Conservation (phyloP, 2,888 invertebrate species). For the Polydrusus cervinus region DNA sequence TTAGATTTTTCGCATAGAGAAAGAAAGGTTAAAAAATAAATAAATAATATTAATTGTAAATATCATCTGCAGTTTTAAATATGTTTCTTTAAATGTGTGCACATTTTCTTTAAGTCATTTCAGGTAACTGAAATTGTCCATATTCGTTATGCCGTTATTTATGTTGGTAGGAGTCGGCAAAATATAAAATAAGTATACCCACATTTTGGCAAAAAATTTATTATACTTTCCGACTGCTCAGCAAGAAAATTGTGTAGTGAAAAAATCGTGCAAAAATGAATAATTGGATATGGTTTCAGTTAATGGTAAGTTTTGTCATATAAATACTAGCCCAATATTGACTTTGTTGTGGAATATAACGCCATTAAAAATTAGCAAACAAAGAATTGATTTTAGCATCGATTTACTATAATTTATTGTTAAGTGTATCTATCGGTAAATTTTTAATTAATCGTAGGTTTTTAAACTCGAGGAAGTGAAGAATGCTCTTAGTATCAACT, state of each 20-base stretch:
- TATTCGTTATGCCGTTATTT: constrained; percentile 38
- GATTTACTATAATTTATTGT: neutral
- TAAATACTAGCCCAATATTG: neutral
- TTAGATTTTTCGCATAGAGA: too few species aligned
- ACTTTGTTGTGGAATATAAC: neutral
- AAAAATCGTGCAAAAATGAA: constrained; percentile 7
- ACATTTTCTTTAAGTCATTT: constrained; percentile 23
- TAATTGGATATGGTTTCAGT: neutral
- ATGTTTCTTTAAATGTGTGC: neutral
- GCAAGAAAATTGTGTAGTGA: constrained; percentile 9
- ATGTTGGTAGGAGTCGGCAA: constrained; percentile 42
- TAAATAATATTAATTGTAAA: too few species aligned
- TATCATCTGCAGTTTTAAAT: neutral
- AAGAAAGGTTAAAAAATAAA: too few species aligned
- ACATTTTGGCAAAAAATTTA: constrained; percentile 20
- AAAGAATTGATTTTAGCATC: constrained; percentile 5
- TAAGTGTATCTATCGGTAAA: constrained; percentile 5
- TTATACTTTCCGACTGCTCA: constrained; percentile 1
- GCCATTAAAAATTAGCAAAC: neutral
- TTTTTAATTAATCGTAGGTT: constrained; percentile 8
- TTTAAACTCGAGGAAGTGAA: neutral
- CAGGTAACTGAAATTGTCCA: constrained; percentile 25
- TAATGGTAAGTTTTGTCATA: constrained; percentile 3
- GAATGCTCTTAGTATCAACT: neutral
- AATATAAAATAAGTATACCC: constrained; percentile 40